Conservation (phyloP, 1,140 invertebrate species). For the Lasioglossum albipes region DNA sequence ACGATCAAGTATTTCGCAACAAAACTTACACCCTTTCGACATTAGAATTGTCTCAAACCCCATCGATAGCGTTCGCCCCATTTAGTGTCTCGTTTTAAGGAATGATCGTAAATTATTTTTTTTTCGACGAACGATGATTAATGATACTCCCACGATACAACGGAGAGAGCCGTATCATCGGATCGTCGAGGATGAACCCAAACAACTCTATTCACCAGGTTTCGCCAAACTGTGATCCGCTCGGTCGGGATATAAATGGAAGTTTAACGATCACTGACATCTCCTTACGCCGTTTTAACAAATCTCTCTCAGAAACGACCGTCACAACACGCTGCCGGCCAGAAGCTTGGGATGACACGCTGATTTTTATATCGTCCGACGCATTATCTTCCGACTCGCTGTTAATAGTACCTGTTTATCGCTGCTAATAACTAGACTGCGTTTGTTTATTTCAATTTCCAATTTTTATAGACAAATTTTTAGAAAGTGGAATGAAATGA, state of each 20-base stretch:
- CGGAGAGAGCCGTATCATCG: conserved; percentile 72
- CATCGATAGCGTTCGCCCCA: too few species aligned
- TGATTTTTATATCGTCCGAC: background rate
- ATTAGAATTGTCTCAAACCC: too few species aligned
- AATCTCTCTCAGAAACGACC: background rate
- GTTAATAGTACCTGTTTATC: too few species aligned
- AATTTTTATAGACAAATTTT: too few species aligned
- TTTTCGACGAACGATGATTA: conserved; percentile 69
- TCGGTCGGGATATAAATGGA: conserved; percentile 46
- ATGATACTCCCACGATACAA: conserved; percentile 69
- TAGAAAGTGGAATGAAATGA: too few species aligned
- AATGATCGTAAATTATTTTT: conserved; percentile 16
- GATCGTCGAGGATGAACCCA: conserved; percentile 58
- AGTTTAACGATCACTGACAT: conserved; percentile 34
- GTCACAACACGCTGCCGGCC: background rate
- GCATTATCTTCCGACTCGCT: too few species aligned
- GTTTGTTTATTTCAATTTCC: too few species aligned
- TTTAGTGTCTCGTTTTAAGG: background rate
- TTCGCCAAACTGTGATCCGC: conserved; percentile 37
- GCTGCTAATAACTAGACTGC: too few species aligned
- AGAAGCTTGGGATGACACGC: background rate
- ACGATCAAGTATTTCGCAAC: too few species aligned
- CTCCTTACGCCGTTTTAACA: conserved; percentile 3
- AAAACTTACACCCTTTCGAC: too few species aligned
- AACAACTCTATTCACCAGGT: conserved; percentile 64